phyloP scores from a whole-genome alignment of 64 coral and sea anemone species.

The Stichodactyla helianthus region DNA sequence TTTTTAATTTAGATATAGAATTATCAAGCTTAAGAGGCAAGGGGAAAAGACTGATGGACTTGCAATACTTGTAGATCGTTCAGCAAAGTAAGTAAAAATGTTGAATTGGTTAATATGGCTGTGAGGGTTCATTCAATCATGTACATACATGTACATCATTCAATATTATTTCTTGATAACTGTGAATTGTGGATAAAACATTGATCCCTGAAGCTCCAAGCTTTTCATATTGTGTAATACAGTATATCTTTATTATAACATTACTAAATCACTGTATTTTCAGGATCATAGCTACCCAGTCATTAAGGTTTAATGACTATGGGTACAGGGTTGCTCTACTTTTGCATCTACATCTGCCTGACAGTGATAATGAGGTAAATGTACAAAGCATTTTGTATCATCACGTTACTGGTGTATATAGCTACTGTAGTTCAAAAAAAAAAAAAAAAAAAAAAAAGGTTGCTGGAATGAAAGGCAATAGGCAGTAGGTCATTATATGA shows the following conservation, averaged over 20 bases:
- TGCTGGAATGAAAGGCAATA: too few species aligned
- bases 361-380: conserved; percentile 40
- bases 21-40: conserved; percentile 60
- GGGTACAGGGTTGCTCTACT: conserved; percentile 56
- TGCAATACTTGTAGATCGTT: conserved; percentile 53
- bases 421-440: too few species aligned
- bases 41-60: conserved; percentile 74
- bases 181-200: too few species aligned
- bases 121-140: too few species aligned
- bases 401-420: too few species aligned
- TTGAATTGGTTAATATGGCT: neutral
- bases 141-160: too few species aligned
- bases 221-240: too few species aligned
- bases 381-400: neutral
- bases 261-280: neutral
- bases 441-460: too few species aligned
- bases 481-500: too few species aligned
- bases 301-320: conserved; percentile 62
- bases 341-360: conserved; percentile 51
- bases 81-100: conserved; percentile 19
- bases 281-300: conserved; percentile 42
- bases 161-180: too few species aligned
- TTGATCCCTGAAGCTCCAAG: too few species aligned
- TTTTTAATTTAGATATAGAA: conserved; percentile 56
- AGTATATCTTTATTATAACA: neutral